Evolutionary conservation across 2,797 vertebrate species (phyloP), one percentile per base, ranked within the genome.

Genomic region (Numenius phaeopus): DNA sequence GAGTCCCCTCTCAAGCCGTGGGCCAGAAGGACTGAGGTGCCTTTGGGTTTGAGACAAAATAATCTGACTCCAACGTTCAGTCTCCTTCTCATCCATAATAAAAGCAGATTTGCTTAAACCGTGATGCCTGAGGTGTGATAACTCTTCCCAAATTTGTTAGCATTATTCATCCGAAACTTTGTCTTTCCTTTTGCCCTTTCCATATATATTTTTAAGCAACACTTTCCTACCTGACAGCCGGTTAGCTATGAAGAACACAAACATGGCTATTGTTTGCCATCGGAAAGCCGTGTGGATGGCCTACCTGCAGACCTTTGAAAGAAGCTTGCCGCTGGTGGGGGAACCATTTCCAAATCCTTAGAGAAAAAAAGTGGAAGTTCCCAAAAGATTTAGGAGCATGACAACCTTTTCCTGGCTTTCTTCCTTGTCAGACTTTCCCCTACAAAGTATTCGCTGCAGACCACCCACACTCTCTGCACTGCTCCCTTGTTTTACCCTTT

Each of bases 1-100:
- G 29, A 44, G 64, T 73, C 11, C 54, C 22, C 2, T 66, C 8
- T 14, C 1, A 8, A 64, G 37, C 15, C 3, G 1, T 0, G 0
- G 3, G 42, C 19, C 42, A 39, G 39, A 65, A 82, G 40, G 6
- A 29, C 29, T 14, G 42, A 49, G 5, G 3, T 49, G 30, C 13
- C 21, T 81, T 62, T 81, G 16, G 2, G 40, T 42, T 29, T 49
- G 32, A 70, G 39, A 47, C 1, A 12, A 55, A 18, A 75, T 15
- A 23, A 58, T 40, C 55, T 9, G 19, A 50, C 27, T 24, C 42
- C 44, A 76, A 14, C 2, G 0, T 39, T 64, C 10, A 17, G 0
- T 26, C 54, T 82, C 44, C 16, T 84, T 11, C 80, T 77, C 58
- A 55, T 23, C 24, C 13, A 1, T 11, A 67, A 34, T 0, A 83